A percentile compares a stretch with the other conserved stretches of the same genome.
phyloP scores from a whole-genome alignment of 2,797 vertebrate genomes.

The Iguana delicatissima region DNA sequence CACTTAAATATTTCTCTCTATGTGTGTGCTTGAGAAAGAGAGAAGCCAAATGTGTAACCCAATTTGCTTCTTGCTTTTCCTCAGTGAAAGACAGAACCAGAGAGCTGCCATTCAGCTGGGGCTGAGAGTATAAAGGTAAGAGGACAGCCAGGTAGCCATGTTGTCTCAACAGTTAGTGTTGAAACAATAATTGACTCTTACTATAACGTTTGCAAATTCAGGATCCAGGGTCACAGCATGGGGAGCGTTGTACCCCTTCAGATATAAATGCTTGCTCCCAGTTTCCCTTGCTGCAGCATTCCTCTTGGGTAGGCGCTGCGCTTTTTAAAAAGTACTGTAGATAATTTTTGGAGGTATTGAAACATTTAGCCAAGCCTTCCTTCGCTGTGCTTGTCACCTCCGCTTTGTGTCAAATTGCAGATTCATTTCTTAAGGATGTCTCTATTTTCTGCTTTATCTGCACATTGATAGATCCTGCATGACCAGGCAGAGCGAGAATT shows the following conservation, averaged over 20 bases:
- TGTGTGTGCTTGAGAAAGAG: background rate
- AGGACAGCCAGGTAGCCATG: constrained; percentile 46
- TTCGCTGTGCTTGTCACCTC: constrained; percentile 78
- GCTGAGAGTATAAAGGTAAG: constrained; percentile 66
- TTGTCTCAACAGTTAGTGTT: constrained; percentile 41
- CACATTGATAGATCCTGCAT: constrained; percentile 73
- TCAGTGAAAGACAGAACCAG: constrained; percentile 41
- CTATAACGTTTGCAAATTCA: constrained; percentile 38
- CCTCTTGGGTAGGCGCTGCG: constrained; percentile 34
- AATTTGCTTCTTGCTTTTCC: constrained; percentile 29
- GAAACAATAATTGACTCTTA: constrained; percentile 7
- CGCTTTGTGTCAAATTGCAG: constrained; percentile 74
- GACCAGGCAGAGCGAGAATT: constrained; percentile 64
- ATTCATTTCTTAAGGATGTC: constrained; percentile 79
- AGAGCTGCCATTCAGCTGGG: constrained; percentile 13
- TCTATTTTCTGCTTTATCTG: constrained; percentile 83
- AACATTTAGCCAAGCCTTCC: constrained; percentile 67
- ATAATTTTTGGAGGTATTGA: constrained; percentile 67
- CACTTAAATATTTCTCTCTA: constrained; percentile 3
- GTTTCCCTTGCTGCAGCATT: constrained; percentile 55
- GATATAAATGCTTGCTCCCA: constrained; percentile 50
- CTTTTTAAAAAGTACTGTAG: constrained; percentile 64
- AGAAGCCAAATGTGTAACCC: constrained; percentile 29
- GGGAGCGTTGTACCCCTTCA: constrained; percentile 46
- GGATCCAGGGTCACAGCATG: constrained; percentile 28